Evolutionary conservation across 2,113 vertebrate species (phyloP), one percentile per base, ranked within the genome.

Genomic region (Semnornis frantzii): DNA sequence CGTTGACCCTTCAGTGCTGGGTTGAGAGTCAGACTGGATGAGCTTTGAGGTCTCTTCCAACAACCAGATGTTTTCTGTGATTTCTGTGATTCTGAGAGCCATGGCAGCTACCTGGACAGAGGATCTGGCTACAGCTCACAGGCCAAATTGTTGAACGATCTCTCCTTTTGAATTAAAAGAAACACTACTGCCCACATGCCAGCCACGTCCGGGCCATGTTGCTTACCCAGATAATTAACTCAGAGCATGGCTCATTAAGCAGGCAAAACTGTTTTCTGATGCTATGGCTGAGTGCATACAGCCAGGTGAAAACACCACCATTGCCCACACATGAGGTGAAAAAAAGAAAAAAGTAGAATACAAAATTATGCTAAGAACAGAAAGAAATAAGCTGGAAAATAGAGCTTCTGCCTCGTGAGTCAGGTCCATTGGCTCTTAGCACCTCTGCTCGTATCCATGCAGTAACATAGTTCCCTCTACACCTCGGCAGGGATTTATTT

Each of bases 301-400:
- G 4, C 12, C 31, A 25, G 54, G 54, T 85, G 73, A 85, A 75
- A 89, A 58, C 31, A 68, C 42, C 24, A n/a, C 25, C 19, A 8
- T 83, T 92, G 82, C 28, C 60, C 21, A 57, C 25, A 27, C 20
- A 57, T 10, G 57, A 88, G 37, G 59, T 86, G 68, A 59, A 82
- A 93, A 80, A 88, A 16, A 82, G 59, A 89, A 52, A 21, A 55
- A 5, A 11, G 0, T 1, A 46, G 42, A 42, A 42, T 42, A 42
- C 12, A 62, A 27, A 57, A 78, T 82, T 13, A 73, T 80, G 60
- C 39, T 44, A 65, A 71, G 57, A 76, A 48, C 60, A 79, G 28
- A 74, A 87, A 55, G 54, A 85, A 91, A 71, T 44, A 93, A 85
- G 23, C 5, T 65, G 31, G 24, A 87, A 97, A 93, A 88, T 28